A percentile compares a stretch with the other conserved stretches of the same genome.
Conservation (phyloP, 2,797 vertebrate species). For the Anguilla anguilla region DNA sequence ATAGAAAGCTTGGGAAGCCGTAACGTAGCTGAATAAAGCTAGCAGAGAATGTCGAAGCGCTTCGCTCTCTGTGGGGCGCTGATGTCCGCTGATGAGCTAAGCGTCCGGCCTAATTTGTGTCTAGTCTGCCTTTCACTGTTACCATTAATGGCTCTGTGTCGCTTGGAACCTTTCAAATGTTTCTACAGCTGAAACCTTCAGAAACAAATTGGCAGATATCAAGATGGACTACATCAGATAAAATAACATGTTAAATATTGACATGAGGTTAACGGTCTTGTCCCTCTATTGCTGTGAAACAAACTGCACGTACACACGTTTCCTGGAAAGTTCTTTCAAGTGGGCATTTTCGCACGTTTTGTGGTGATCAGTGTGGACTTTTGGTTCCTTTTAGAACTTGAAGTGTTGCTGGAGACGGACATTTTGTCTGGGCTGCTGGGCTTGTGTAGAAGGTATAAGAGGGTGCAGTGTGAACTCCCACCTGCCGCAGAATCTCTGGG, state of each 20-base stretch:
- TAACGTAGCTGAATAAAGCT: neutral
- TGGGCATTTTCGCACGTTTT: neutral
- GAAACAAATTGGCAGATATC: neutral
- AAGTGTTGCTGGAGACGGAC: neutral
- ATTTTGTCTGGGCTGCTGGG: neutral
- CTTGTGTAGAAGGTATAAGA: neutral
- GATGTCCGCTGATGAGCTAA: neutral
- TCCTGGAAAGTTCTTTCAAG: neutral
- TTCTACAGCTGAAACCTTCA: neutral
- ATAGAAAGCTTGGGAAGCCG: neutral
- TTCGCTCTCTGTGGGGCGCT: neutral
- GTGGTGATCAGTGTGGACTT: neutral
- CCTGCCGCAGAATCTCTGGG: neutral
- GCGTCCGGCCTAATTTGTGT: neutral
- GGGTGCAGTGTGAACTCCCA: neutral
- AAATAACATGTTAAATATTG: neutral
- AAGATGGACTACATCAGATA: neutral
- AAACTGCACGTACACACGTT: neutral
- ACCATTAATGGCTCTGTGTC: neutral
- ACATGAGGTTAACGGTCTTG: neutral
- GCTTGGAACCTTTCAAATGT: neutral
- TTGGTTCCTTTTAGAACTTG: neutral
- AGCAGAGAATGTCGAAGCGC: neutral
- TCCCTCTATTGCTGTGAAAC: neutral
- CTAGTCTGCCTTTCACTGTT: neutral